A percentile compares a stretch with the other conserved stretches of the same genome.
Evolutionary conservation across 1,140 invertebrate genomes (phyloP).

Genomic region (Trachymyrmex cornetzi): DNA sequence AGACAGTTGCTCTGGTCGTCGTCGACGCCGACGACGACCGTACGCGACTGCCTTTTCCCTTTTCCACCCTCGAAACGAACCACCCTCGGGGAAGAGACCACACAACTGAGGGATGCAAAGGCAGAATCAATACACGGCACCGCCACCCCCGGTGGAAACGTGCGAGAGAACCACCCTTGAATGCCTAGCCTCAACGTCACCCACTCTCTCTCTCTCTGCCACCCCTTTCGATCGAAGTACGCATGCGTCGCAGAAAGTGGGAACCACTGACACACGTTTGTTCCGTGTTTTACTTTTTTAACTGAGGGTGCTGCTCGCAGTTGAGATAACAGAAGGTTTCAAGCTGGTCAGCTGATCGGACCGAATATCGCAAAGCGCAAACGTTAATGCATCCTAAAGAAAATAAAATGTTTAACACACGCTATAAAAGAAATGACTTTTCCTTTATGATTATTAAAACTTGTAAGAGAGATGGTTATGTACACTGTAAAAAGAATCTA

Average conservation of each 20-base stretch:
- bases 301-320: constrained; percentile 11
- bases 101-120: constrained; percentile 77
- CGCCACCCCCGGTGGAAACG: constrained; percentile 78
- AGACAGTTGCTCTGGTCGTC: constrained; percentile 69
- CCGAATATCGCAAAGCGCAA: constrained; percentile 2
- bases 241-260: constrained; percentile 52
- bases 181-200: constrained; percentile 27
- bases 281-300: constrained; percentile 18
- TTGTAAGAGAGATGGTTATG: not conserved
- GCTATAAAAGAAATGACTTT: not conserved
- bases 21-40: constrained; percentile 82
- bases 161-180: constrained; percentile 78
- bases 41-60: constrained; percentile 70
- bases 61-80: constrained; percentile 57
- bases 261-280: constrained; percentile 14
- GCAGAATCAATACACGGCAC: constrained; percentile 84
- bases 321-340: constrained; percentile 37
- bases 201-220: not conserved
- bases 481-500: too few species aligned
- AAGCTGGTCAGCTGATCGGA: constrained; percentile 67
- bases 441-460: not conserved
- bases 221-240: not conserved
- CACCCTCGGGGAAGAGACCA: constrained; percentile 50
- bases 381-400: not conserved
- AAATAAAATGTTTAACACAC: not conserved